A percentile compares a stretch with the other conserved stretches of the same genome.
phyloP scores from a whole-genome alignment of 2,113 vertebrate genomes.

The Orthochromis indermauri region DNA sequence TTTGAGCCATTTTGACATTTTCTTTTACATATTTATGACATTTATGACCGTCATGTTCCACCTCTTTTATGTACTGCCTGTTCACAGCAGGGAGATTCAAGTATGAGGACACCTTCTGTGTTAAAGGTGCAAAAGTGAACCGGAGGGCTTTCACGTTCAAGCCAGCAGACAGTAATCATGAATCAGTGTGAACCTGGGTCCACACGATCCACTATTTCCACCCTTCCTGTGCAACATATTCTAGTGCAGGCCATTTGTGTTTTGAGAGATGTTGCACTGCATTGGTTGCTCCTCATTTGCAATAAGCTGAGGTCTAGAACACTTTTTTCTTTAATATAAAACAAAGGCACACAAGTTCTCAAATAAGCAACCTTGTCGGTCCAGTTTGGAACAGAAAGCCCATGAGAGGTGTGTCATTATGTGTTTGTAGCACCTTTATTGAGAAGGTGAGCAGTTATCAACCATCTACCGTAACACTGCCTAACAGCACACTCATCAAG shows the following conservation, averaged over 20 bases:
- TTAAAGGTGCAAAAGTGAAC: neutral
- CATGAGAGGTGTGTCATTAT: neutral
- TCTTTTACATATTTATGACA: neutral
- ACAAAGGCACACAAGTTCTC: fast-evolving
- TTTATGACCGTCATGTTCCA: neutral
- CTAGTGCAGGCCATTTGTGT: neutral
- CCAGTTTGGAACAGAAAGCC: neutral
- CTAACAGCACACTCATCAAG: neutral
- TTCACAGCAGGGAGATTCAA: neutral
- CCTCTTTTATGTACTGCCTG: neutral
- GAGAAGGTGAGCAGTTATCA: neutral
- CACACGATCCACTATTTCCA: neutral
- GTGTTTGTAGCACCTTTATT: neutral
- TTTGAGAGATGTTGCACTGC: neutral
- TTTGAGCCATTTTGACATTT: neutral
- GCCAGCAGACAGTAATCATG: neutral
- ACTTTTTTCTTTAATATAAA: neutral
- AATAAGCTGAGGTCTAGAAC: neutral
- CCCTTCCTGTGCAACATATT: neutral
- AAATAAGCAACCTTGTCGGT: neutral
- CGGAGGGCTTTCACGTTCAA: neutral
- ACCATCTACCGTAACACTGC: neutral
- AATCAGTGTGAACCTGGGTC: neutral
- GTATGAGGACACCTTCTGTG: neutral
- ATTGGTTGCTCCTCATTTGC: neutral